Conservation (phyloP, 2,888 invertebrate species). For the Tipula confusa region DNA sequence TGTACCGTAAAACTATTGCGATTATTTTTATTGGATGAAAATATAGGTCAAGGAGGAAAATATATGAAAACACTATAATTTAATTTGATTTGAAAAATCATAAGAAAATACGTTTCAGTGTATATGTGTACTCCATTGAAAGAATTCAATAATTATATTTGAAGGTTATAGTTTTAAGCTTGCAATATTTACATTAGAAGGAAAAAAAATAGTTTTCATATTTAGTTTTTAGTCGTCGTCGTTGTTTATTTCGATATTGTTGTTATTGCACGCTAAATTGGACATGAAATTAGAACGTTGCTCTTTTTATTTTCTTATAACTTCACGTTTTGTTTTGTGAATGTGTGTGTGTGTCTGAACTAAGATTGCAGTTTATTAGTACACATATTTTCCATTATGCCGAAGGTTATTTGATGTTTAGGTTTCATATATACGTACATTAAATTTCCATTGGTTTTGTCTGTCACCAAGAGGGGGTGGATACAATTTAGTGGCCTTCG, state of each 20-base stretch:
- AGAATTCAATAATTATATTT: conserved; percentile 9
- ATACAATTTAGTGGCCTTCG: too few relatives aligned
- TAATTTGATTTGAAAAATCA: conserved; percentile 20
- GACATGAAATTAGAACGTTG: conserved; percentile 20
- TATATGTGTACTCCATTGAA: not conserved
- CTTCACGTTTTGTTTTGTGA: not conserved
- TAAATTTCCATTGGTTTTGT: not conserved
- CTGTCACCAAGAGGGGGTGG: not conserved
- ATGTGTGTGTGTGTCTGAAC: not conserved
- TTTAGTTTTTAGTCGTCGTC: not conserved
- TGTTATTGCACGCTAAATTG: not conserved
- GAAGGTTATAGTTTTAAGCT: not conserved
- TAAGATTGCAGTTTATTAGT: conserved; percentile 12
- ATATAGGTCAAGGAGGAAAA: conserved; percentile 7
- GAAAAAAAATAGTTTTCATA: not conserved
- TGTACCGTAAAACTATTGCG: not conserved
- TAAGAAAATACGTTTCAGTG: not conserved
- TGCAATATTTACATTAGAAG: conserved; percentile 20
- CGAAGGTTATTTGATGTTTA: not conserved
- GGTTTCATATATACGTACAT: not conserved
- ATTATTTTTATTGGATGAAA: not conserved
- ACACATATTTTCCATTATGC: not conserved
- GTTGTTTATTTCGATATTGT: not conserved
- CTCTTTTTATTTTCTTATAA: conserved; percentile 16
- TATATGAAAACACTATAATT: not conserved